These are phyloP conservation scores for Horisme vitalbata DNA, from an alignment of 2,888 invertebrate genomes.

Conservation along the genomic window DNA sequence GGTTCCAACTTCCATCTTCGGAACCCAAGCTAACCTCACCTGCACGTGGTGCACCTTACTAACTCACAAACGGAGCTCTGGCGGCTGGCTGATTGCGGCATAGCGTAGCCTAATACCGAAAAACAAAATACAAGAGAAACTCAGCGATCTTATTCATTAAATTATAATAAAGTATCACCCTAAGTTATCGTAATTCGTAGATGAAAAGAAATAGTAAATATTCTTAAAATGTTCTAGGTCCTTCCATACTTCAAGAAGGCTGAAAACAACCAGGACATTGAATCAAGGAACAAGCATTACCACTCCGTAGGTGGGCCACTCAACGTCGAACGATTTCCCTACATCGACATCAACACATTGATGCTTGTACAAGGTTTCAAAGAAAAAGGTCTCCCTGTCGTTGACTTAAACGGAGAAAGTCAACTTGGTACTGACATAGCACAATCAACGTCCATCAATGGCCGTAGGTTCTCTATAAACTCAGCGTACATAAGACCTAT, in stretches of 20 bases:
- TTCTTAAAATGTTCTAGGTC: conserved; percentile 65
- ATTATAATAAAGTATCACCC: too few species aligned
- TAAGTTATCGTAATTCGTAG: too few species aligned
- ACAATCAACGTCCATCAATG: conserved; percentile 85
- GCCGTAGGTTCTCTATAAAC: conserved; percentile 84
- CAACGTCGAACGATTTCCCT: conserved; percentile 85
- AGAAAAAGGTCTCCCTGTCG: conserved; percentile 83
- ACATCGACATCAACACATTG: conserved; percentile 82
- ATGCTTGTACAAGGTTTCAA: conserved; percentile 83
- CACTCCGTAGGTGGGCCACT: conserved; percentile 85
- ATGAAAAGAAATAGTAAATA: too few species aligned
- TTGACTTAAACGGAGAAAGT: conserved; percentile 82
- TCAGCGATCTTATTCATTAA: too few species aligned
- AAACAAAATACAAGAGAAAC: too few species aligned
- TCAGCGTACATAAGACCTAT: conserved; percentile 86
- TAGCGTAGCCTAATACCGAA: too few species aligned
- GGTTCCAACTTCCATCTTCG: too few species aligned
- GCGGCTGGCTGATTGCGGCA: too few species aligned
- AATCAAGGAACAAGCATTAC: conserved; percentile 76
- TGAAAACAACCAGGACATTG: conserved; percentile 84
- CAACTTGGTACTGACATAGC: conserved; percentile 84
- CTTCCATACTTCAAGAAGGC: conserved; percentile 88
- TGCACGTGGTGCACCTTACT: too few species aligned
- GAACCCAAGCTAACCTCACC: too few species aligned
- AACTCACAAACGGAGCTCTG: too few species aligned